Evolutionary conservation across 2,888 invertebrate species (phyloP), one percentile per base, ranked within the genome.

Genomic region (Ormyrus rosae): DNA sequence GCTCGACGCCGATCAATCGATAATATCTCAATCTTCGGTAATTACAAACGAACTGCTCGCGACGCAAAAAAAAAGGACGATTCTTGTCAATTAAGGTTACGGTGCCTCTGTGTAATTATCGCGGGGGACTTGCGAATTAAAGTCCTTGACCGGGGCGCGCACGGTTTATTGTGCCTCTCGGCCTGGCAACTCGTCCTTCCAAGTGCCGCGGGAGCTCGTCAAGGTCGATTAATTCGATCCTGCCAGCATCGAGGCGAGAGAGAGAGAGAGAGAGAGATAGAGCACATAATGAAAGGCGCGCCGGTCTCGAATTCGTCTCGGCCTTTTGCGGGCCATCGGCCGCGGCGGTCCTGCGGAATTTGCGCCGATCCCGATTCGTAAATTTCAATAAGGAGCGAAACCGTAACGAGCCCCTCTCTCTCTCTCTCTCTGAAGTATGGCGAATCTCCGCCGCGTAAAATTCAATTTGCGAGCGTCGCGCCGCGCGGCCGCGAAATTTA

Each of bases 151-250:
- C 80, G 78, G 46, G 67, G 61, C 64, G 78, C 51, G 51, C 4
- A 45, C 45, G 50, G 67, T 68, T 60, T 75, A 75, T 58, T 65
- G 72, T 53, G 69, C 34, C 34, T 64, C 56, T 71, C 65, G 50
- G 50, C 58, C 67, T 50, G 56, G 68, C 81, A 70, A 53, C 64
- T 71, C 65, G 48, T 81, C 82, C 77, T 75, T 81, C 70, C 80
- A 65, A 75, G 63, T 53, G 70, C 46, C 61, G 68, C 58, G 6
- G 61, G 51, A 11, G 34, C 68, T 55, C 70, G 71, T 64, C 81
- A 74, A 81, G 81, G 74, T 83, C 83, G 84, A 85, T 85, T 84
- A 84, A 86, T 85, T 83, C 82, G 84, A 81, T 84, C 83, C 76
- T 83, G 74, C 81, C 34, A 3, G 34, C 34, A 34, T 2, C 3